These are phyloP conservation scores for Polydrusus pterygomalis DNA, from an alignment of 2,888 invertebrate genomes.

Conservation along the genomic window DNA sequence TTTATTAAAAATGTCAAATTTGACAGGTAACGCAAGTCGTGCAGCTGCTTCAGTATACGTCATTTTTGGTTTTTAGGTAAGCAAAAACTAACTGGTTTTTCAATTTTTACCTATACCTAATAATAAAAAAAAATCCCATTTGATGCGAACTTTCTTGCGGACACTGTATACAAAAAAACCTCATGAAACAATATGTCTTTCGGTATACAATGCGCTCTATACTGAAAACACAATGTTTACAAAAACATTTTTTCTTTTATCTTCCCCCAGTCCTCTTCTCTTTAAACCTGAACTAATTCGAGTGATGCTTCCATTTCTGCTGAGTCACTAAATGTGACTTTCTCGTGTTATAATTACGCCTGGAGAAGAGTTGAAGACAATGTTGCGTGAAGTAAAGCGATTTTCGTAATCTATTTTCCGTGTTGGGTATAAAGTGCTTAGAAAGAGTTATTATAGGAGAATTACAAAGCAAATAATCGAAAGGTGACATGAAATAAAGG, in stretches of 20 bases:
- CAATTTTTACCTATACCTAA: too few relatives aligned
- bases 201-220: not conserved
- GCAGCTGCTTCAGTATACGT: too few relatives aligned
- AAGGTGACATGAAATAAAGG: conserved; percentile 8
- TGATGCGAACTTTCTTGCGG: too few relatives aligned
- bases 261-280: not conserved
- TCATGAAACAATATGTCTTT: too few relatives aligned
- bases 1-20: too few relatives aligned
- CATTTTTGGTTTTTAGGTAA: too few relatives aligned
- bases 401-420: conserved; percentile 55
- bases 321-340: conserved; percentile 49
- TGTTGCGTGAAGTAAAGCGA: conserved; percentile 56
- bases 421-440: conserved; percentile 44
- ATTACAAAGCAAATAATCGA: conserved; percentile 54
- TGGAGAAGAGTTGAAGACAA: conserved; percentile 56
- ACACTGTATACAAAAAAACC: too few relatives aligned
- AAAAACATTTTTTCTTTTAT: not conserved
- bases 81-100: too few relatives aligned
- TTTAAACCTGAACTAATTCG: conserved; percentile 50
- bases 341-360: conserved; percentile 50
- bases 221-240: not conserved
- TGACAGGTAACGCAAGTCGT: too few relatives aligned
- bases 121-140: too few relatives aligned
- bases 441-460: conserved; percentile 53
- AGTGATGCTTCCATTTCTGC: conserved; percentile 44